Conservation (phyloP, 1,140 invertebrate genomes). For the Drosophila nannoptera region DNA sequence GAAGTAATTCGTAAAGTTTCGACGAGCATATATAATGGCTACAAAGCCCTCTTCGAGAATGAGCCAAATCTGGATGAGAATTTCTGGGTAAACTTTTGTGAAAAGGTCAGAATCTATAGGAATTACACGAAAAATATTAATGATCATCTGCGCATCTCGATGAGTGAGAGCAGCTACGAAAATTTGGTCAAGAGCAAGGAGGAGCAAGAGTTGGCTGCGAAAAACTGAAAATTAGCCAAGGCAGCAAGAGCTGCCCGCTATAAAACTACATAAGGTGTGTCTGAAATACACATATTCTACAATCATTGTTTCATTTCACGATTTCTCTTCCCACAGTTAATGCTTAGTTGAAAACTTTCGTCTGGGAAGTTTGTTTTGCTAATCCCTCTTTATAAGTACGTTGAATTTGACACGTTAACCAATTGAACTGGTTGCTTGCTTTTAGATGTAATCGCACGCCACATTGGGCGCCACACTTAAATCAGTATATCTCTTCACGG, state of each 20-base stretch:
- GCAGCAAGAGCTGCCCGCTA: slow-evolving; percentile 22
- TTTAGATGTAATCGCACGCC: slow-evolving; percentile 26
- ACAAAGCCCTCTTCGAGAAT: slow-evolving; percentile 78
- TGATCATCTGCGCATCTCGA: slow-evolving; percentile 80
- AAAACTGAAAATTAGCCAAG: slow-evolving; percentile 11
- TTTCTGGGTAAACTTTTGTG: slow-evolving; percentile 83
- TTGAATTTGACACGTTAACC: slow-evolving; percentile 5
- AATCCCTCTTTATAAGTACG: neutral
- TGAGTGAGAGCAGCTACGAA: slow-evolving; percentile 77
- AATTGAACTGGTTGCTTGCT: slow-evolving; percentile 28
- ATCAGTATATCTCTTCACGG: neutral
- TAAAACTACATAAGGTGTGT: slow-evolving; percentile 22
- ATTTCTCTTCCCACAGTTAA: no score
- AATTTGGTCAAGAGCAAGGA: slow-evolving; percentile 48
- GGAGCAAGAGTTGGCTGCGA: neutral
- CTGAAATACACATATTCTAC: neutral
- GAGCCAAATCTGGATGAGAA: slow-evolving; percentile 65
- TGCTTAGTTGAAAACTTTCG: no score
- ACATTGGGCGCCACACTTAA: slow-evolving; percentile 3
- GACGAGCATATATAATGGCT: slow-evolving; percentile 83
- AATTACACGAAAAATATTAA: slow-evolving; percentile 81
- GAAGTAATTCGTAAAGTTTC: slow-evolving; percentile 84
- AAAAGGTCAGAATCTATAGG: slow-evolving; percentile 81
- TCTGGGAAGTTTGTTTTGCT: neutral
- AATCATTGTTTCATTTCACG: no score